Evolutionary conservation across 2,888 invertebrate species (phyloP).

Genomic region (Drosophila acutilabella): DNA sequence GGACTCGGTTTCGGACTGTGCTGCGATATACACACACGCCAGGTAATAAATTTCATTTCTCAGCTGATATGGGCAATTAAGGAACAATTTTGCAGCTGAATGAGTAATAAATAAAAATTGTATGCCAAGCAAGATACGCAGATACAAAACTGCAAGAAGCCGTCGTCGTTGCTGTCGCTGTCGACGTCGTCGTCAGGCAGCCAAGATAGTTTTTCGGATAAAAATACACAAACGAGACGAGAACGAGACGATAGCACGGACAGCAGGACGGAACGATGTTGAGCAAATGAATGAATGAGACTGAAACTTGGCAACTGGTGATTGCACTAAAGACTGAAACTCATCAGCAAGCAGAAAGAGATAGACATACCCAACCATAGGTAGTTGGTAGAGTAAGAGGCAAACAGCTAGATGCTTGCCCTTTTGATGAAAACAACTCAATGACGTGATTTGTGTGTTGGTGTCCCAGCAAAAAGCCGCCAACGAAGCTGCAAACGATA

Average conservation of each 20-base stretch:
- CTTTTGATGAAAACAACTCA: constrained; percentile 82
- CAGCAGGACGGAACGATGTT: not conserved
- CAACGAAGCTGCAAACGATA: constrained; percentile 65
- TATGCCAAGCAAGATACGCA: constrained; percentile 78
- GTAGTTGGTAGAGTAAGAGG: not conserved
- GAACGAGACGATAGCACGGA: constrained; percentile 10
- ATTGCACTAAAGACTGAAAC: constrained; percentile 6
- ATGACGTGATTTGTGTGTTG: constrained; percentile 82
- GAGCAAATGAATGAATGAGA: constrained; percentile 34
- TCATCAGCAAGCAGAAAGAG: constrained; percentile 2
- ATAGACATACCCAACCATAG: too few species aligned
- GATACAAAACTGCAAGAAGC: constrained; percentile 81
- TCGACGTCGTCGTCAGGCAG: constrained; percentile 46
- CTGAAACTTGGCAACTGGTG: constrained; percentile 23
- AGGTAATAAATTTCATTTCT: constrained; percentile 84
- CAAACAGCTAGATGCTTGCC: constrained; percentile 69
- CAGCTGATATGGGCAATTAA: constrained; percentile 84
- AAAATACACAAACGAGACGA: constrained; percentile 72
- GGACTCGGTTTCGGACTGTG: not conserved
- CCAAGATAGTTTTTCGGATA: constrained; percentile 81
- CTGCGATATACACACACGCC: constrained; percentile 81
- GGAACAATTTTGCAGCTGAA: constrained; percentile 84
- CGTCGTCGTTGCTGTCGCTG: constrained; percentile 44
- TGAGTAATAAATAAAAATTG: constrained; percentile 83
- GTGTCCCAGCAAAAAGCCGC: constrained; percentile 55